Conservation (phyloP, 37 sponge, comb jelly and placozoan genomes). For the Agelas oroides region DNA sequence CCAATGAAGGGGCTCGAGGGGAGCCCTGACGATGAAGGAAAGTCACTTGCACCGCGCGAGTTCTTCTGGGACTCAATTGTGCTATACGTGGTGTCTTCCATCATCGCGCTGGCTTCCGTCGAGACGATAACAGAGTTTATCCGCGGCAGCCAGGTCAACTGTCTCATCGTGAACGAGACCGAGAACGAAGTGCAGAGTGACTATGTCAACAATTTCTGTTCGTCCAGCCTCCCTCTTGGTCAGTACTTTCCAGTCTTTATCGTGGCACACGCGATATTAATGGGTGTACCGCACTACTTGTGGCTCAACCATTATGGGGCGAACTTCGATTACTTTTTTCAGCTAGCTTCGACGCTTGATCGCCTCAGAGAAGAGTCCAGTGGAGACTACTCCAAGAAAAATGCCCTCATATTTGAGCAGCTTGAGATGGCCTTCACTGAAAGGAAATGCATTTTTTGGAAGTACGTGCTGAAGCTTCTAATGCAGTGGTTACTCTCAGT, state of each 20-base stretch:
- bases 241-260: constrained; percentile 61
- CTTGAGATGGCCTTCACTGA: constrained; percentile 37
- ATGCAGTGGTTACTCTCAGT: constrained; percentile 25
- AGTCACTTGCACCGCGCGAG: constrained; percentile 22
- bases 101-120: constrained; percentile 47
- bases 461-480: constrained; percentile 42
- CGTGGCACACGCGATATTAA: constrained; percentile 51
- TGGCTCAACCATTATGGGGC: constrained; percentile 63
- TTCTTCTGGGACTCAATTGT: constrained; percentile 78
- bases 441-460: constrained; percentile 41
- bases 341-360: constrained; percentile 42
- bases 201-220: constrained; percentile 52
- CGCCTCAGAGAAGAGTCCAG: constrained; percentile 54
- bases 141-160: constrained; percentile 28
- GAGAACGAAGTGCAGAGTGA: not conserved
- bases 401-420: constrained; percentile 36
- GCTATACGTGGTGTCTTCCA: constrained; percentile 60
- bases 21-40: constrained; percentile 10
- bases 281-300: constrained; percentile 61
- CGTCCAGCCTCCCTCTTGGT: constrained; percentile 33
- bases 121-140: constrained; percentile 64
- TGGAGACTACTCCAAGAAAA: constrained; percentile 48
- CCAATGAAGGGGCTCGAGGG: too few species aligned
- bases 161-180: not conserved
- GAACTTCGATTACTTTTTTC: constrained; percentile 63